phyloP scores from a whole-genome alignment of 2,797 vertebrate genomes.

The Euthynnus affinis region DNA sequence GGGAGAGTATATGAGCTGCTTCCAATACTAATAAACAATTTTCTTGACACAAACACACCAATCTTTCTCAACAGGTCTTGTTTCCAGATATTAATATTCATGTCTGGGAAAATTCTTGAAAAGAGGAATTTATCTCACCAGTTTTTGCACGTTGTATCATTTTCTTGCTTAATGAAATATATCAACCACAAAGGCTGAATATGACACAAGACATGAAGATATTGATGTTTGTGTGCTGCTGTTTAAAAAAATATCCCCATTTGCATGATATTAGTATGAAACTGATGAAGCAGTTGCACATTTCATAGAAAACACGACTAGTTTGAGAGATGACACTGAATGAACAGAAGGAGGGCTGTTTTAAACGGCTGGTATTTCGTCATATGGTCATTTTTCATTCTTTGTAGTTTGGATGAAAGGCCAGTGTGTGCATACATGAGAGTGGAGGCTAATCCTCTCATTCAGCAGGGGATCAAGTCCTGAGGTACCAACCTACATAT shows the following conservation, averaged over 20 bases:
- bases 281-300: conserved; percentile 21
- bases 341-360: not conserved
- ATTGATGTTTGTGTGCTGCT: not conserved
- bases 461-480: conserved; percentile 76
- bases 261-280: conserved; percentile 7
- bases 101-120: not conserved
- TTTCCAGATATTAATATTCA: not conserved
- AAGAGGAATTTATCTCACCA: not conserved
- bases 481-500: conserved; percentile 70
- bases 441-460: conserved; percentile 75
- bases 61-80: not conserved
- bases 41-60: not conserved
- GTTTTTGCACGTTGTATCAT: not conserved
- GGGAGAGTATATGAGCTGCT: conserved; percentile 7
- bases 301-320: conserved; percentile 23
- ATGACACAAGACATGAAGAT: not conserved
- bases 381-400: conserved; percentile 46
- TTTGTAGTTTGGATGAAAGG: conserved; percentile 73
- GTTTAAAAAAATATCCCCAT: not conserved
- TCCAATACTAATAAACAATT: not conserved
- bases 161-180: not conserved
- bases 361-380: conserved; percentile 21
- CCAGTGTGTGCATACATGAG: conserved; percentile 64
- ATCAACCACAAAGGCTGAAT: not conserved
- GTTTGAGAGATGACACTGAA: conserved; percentile 16